phyloP scores from a whole-genome alignment of 2,797 vertebrate genomes.

The Siniperca scherzeri region DNA sequence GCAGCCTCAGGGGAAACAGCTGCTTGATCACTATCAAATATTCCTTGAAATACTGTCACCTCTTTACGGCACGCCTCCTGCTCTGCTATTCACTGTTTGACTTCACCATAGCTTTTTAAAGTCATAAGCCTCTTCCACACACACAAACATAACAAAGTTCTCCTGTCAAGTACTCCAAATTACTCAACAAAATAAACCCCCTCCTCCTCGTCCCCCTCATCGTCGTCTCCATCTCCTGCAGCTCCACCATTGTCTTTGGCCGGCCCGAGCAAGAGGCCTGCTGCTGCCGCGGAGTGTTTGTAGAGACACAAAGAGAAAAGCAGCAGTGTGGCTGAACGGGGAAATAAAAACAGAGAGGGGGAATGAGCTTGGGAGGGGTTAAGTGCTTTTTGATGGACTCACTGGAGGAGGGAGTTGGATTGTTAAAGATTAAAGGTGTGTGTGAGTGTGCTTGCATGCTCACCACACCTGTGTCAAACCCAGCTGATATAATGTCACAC shows the following conservation, averaged over 20 bases:
- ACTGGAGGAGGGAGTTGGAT: conserved; percentile 23
- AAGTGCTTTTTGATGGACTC: conserved; percentile 68
- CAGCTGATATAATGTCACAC: conserved; percentile 5
- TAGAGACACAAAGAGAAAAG: conserved; percentile 41
- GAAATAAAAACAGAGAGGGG: conserved; percentile 37
- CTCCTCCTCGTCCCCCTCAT: background rate
- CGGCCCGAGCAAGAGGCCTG: conserved; percentile 30
- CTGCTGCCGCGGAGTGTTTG: conserved; percentile 43
- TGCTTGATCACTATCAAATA: conserved; percentile 55
- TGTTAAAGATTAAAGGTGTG: conserved; percentile 39
- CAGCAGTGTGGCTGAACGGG: conserved; percentile 14
- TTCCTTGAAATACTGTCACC: conserved; percentile 17
- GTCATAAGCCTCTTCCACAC: conserved; percentile 49
- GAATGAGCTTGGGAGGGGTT: conserved; percentile 28
- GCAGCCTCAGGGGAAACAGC: conserved; percentile 51
- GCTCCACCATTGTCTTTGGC: conserved; percentile 69
- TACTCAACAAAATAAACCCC: conserved; percentile 50
- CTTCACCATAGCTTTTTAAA: conserved; percentile 43
- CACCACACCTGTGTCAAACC: background rate
- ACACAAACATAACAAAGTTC: conserved; percentile 40
- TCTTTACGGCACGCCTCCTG: conserved; percentile 38
- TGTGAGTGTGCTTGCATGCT: background rate
- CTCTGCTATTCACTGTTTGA: conserved; percentile 43
- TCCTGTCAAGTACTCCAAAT: conserved; percentile 60
- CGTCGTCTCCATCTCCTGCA: conserved; percentile 69